Evolutionary conservation across 2,888 invertebrate species (phyloP), one percentile per base, ranked within the genome.

Genomic region (Chromoteleia sp.): DNA sequence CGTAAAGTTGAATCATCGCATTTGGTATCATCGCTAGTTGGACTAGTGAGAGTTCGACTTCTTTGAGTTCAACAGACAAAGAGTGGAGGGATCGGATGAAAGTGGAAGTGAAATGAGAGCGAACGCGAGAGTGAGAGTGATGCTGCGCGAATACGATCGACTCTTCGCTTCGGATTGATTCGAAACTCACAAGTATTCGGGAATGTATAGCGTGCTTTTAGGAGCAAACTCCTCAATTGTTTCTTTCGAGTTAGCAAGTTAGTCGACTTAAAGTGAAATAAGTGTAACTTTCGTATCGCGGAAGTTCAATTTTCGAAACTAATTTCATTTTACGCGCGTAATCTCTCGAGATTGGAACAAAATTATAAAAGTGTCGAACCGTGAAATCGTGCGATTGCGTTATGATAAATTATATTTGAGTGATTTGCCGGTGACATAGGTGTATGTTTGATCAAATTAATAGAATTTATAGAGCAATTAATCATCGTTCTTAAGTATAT

Each of bases 81-180:
- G 77, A 75, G 81, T 67, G 83, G 68, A 81, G 78, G 76, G 73
- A 83, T 71, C 73, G 79, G 83, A 87, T 84, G 86, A 88, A 88
- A 89, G 89, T 89, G 86, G 86, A 87, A 89, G 87, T 86, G 81
- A 79, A 82, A 82, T 78, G 82, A 82, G 84, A 81, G 76, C 73
- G 83, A 83, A 67, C 56, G 78, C 71, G 87, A 88, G 84, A 88
- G 87, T 85, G 87, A 88, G 86, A 88, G 88, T 87, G 81, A 82
- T 59, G 59, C 65, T 67, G 56, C 19, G 39, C 67, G 71, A 76
- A 63, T 70, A 33, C 65, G 71, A 67, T 73, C 65, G 43, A 52
- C 45, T 81, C 61, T 45, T 76, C 59, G 61, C 54, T 56, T 80
- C 25, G 67, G 30, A 79, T 65, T 65, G 65, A 73, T 41, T 63